Base-by-base conservation (phyloP, 2,888 invertebrate genomes). In the Lamproptera curius region DNA sequence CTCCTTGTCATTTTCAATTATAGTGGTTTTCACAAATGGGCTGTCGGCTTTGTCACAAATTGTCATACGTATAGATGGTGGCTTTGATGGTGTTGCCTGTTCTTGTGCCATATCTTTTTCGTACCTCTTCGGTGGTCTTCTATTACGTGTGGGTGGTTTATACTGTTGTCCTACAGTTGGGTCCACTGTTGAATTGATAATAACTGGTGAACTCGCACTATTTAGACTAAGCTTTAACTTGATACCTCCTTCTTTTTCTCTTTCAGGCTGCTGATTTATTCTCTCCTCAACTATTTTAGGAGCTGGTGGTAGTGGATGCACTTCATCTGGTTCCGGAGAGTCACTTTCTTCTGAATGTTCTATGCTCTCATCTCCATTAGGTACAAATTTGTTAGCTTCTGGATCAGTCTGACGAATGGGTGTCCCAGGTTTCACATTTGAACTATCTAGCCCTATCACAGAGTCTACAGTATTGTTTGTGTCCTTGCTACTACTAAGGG, bases 161-260 rank as follows among this genome's bases (percentile, higher is more conserved):
- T 66, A 76, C 46, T 81, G 76, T 53, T 78, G 70, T 9, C 87
- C 86, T 47, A 86, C 54, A 28, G 82, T 76, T 5, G 87, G 87
- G 64, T 86, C 86, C n/a, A 87, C 87, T 48, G 87, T 87, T 1
- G 86, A 86, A 61, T 87, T 87, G 48, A 87, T 86, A 42, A 87
- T 87, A 46, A 87, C 83, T 53, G 87, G 87, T 45, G 86, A 84
- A 53, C 81, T 86, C 39, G 85, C 84, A 72, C 81, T 87, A 59
- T 86, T 87, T 51, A 87, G 67, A 56, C 86, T 86, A 44, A 87
- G 65, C 65, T 86, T 87, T 55, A 87, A 65, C 65, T 87, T 87
- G 17, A 87, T 86, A 41, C 86, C 86, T 73, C 77, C 63, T 53
- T 85, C 84, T 57, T 79, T 81, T 59, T 81, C 83, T 59, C 66